phyloP scores from a whole-genome alignment of 2,888 invertebrate species.

The Amphipoea oculea region DNA sequence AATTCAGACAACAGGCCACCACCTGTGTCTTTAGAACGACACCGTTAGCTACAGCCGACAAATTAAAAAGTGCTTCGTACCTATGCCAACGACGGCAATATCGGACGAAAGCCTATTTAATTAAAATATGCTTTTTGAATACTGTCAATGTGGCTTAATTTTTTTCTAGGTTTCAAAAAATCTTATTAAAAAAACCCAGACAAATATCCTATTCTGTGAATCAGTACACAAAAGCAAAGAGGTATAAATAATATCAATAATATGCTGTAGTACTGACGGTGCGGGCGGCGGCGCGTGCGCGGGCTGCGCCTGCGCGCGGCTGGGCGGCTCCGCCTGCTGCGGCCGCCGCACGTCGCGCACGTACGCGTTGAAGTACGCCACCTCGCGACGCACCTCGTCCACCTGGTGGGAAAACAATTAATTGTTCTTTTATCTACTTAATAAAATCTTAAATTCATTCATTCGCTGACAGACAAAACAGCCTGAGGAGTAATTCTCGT shows the following conservation, averaged over 20 bases:
- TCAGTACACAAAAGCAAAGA: neutral
- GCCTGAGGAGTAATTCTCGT: neutral
- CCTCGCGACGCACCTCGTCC: constrained; percentile 99
- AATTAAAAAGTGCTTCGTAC: neutral
- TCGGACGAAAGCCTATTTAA: neutral
- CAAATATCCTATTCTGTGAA: neutral
- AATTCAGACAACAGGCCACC: neutral
- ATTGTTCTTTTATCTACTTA: neutral
- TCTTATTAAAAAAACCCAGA: neutral
- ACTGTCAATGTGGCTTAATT: neutral
- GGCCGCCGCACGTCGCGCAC: constrained; percentile 98
- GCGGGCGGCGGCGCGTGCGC: constrained; percentile 71
- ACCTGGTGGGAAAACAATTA: constrained; percentile 82
- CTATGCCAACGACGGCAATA: neutral
- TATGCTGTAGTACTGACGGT: constrained; percentile 55
- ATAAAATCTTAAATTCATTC: neutral
- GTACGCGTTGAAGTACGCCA: constrained; percentile 99
- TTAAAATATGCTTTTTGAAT: neutral
- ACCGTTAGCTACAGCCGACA: neutral
- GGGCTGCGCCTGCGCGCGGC: constrained; percentile 83
- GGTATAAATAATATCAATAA: neutral
- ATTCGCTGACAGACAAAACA: neutral
- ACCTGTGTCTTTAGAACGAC: neutral
- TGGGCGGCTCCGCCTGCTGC: constrained; percentile 96
- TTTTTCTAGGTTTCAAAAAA: neutral